A percentile compares a stretch with the other conserved stretches of the same genome.
phyloP scores from a whole-genome alignment of 2,888 invertebrate genomes.

The Serripes groenlandicus region DNA sequence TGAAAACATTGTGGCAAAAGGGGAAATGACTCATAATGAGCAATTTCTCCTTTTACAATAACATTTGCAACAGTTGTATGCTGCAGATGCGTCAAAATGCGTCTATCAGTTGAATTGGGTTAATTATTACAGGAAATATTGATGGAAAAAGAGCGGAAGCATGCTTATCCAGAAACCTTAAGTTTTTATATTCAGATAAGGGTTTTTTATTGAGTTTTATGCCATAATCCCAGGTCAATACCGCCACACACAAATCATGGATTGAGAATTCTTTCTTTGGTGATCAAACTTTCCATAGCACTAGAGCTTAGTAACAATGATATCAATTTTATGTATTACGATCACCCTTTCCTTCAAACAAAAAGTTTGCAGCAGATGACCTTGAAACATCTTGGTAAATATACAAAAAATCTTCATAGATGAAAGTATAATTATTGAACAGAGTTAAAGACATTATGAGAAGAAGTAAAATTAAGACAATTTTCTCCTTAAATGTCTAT shows the following conservation, averaged over 20 bases:
- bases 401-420: neutral
- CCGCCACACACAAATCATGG: neutral
- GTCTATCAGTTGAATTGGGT: too few species aligned
- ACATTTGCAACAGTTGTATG: too few species aligned
- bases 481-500: too few species aligned
- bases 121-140: neutral
- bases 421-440: too few species aligned
- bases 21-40: too few species aligned
- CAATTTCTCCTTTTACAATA: too few species aligned
- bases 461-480: too few species aligned
- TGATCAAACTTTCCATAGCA: neutral
- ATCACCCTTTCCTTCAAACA: neutral
- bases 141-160: neutral
- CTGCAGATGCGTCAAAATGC: too few species aligned
- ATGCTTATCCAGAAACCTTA: neutral
- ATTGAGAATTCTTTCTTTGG: constrained; percentile 1
- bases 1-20: too few species aligned
- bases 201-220: neutral
- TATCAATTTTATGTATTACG: neutral
- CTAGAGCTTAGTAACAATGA: too few species aligned
- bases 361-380: too few species aligned
- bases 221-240: neutral
- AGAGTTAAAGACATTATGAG: too few species aligned
- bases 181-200: neutral
- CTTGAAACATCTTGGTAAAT: neutral